These are phyloP conservation scores for Belonocnema kinseyi DNA, from an alignment of 1,140 invertebrate species.

Conservation along the genomic window DNA sequence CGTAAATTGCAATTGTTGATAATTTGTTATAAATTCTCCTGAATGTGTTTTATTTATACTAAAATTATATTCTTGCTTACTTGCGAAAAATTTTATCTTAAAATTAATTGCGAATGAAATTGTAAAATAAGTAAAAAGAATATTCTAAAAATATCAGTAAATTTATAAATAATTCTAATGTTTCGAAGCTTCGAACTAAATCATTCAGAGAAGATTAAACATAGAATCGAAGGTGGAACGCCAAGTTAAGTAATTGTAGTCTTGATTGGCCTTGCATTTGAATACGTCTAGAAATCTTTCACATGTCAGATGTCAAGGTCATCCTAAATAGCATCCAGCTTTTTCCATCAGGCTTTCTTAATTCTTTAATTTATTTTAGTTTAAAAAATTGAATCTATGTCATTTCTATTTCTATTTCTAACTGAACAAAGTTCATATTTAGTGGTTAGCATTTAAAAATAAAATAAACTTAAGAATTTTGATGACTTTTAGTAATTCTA, in stretches of 20 bases:
- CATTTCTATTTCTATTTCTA: no score
- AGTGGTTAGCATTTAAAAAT: no score
- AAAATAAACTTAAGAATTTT: no score
- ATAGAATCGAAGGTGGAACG: slow-evolving; percentile 13
- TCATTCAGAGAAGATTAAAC: slow-evolving; percentile 3
- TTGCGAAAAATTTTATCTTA: background rate
- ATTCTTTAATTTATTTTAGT: background rate
- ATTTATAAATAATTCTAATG: background rate
- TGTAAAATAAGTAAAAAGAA: no score
- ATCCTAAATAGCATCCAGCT: background rate
- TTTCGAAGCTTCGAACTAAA: background rate
- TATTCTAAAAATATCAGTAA: no score
- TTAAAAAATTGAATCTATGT: background rate
- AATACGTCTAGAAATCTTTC: background rate
- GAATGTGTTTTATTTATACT: background rate
- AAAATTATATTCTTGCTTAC: background rate
- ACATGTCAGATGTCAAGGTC: background rate
- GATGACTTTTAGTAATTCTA: no score
- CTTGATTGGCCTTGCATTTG: slow-evolving; percentile 18
- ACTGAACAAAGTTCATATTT: no score
- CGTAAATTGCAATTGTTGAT: background rate
- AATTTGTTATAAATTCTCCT: background rate
- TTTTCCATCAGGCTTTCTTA: background rate
- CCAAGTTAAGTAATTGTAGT: slow-evolving; percentile 24
- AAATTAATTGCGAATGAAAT: no score